Evolutionary conservation across 2,113 vertebrate genomes (phyloP).

Genomic region (Pterocles burchelli): DNA sequence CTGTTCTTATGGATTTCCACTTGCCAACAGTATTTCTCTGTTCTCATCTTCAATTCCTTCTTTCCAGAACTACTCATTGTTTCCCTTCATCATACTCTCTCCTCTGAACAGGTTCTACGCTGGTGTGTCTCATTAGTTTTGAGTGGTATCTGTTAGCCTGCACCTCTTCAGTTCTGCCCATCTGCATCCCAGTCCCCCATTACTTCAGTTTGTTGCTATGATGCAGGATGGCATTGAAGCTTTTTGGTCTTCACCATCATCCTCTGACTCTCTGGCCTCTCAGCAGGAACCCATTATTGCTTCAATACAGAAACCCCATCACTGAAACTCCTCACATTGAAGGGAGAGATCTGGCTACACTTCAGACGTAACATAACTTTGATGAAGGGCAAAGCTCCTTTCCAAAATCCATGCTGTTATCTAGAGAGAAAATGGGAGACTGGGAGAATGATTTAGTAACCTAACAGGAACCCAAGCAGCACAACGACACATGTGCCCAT

Average conservation of each 20-base stretch:
- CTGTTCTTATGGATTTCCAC: not conserved
- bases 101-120: not conserved
- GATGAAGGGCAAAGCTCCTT: not conserved
- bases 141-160: not conserved
- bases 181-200: not conserved
- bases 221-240: not conserved
- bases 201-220: not conserved
- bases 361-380: not conserved
- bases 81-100: not conserved
- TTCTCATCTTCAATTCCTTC: not conserved
- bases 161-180: not conserved
- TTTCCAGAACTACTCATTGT: not conserved
- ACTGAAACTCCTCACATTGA: not conserved
- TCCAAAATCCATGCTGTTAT: not conserved
- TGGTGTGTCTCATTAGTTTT: not conserved
- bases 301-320: not conserved
- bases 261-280: not conserved
- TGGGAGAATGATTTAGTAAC: slow-evolving; percentile 2
- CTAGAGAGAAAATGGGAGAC: not conserved
- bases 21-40: not conserved
- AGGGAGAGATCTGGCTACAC: not conserved
- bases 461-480: not conserved
- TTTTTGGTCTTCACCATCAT: not conserved
- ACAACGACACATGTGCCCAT: not conserved
- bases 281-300: not conserved